Percentiles rank a stretch among this genome's conserved stretches.
phyloP scores from a whole-genome alignment of 2,113 vertebrate genomes.

The Dasyprocta punctata region DNA sequence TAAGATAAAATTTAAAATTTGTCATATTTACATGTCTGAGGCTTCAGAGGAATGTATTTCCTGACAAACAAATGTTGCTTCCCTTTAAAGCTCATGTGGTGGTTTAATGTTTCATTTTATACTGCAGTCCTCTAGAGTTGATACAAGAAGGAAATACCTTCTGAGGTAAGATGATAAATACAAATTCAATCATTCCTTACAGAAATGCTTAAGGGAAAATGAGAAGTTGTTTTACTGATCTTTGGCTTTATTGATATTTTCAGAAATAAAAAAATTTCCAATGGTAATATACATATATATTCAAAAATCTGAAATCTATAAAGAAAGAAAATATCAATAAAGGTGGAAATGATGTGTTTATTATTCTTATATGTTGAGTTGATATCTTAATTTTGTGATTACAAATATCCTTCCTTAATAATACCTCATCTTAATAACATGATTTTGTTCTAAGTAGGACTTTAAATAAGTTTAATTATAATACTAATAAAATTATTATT shows the following conservation, averaged over 20 bases:
- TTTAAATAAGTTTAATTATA: neutral
- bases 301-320: neutral
- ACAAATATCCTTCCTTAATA: neutral
- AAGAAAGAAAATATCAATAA: neutral
- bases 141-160: neutral
- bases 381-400: neutral
- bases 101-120: neutral
- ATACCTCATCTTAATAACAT: neutral
- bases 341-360: neutral
- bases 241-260: neutral
- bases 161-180: neutral
- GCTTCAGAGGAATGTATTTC: neutral
- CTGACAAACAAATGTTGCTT: neutral
- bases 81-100: neutral
- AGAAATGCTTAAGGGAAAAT: neutral
- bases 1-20: neutral
- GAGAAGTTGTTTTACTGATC: neutral
- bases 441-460: neutral
- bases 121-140: neutral
- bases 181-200: neutral
- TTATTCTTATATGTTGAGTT: neutral
- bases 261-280: neutral
- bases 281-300: neutral
- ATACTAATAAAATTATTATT: neutral
- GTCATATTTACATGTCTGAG: neutral